A percentile compares a stretch with the other conserved stretches of the same genome.
Evolutionary conservation across 2,888 invertebrate species (phyloP).

Genomic region (Keiferia lycopersicella): DNA sequence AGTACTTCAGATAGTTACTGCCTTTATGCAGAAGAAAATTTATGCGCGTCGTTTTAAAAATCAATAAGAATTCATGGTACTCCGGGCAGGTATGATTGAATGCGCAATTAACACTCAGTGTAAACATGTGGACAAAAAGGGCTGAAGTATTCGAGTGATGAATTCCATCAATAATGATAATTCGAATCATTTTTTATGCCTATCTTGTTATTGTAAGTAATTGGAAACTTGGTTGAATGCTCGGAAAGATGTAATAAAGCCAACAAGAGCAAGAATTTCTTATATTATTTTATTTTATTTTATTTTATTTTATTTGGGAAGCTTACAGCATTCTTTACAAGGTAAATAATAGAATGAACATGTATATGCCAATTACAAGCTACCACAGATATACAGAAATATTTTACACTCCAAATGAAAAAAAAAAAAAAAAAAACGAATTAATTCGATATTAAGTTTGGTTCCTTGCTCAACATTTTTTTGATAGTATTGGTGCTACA

Average conservation of each 20-base stretch:
- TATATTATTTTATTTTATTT: no score
- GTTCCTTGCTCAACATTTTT: no score
- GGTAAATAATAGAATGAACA: no score
- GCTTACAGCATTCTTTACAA: no score
- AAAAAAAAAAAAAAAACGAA: no score
- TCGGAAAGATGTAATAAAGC: not conserved
- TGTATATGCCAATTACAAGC: no score
- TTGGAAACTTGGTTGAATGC: not conserved
- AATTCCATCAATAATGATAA: not conserved
- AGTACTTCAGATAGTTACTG: slow-evolving; percentile 28
- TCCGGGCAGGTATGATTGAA: slow-evolving; percentile 36
- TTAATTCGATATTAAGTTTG: no score
- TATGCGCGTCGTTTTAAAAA: slow-evolving; percentile 21
- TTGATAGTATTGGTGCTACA: no score
- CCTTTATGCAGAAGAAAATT: slow-evolving; percentile 12
- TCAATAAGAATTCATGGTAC: slow-evolving; percentile 23
- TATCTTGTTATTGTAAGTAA: not conserved
- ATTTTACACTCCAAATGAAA: no score
- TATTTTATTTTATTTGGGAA: no score
- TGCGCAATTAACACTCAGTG: slow-evolving; percentile 34
- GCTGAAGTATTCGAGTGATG: not conserved
- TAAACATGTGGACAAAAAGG: not conserved
- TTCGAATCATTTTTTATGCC: not conserved
- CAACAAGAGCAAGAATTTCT: no score
- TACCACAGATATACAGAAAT: no score